Evolutionary conservation across 64 coral and sea anemone species (phyloP), one percentile per base, ranked within the genome.

Genomic region (Cladopsammia gracilis): DNA sequence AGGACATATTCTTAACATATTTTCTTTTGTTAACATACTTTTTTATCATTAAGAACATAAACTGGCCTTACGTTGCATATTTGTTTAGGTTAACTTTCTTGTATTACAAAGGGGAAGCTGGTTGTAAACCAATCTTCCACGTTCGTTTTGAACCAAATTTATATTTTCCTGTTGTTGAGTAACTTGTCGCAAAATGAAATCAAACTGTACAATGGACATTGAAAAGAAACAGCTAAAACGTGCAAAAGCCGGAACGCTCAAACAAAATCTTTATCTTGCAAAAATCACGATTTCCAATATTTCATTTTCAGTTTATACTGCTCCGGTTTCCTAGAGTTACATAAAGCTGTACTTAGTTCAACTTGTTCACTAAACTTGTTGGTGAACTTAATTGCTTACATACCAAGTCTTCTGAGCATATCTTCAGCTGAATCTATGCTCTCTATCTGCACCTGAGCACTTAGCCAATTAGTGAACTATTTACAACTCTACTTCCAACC

Each of bases 1-100:
- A 20, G n/a, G 42, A 42, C 18, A 68, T 84, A 48, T 47, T n/a
- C 61, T 84, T 50, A 68, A 20, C 45, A 66, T 67, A 84, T 67
- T 84, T 84, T 50, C 43, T 62, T 67, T 64, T 48, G 58, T 64
- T 66, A 84, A 47, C 62, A 50, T 84, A 49, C 19, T 84, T 64
- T 68, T 84, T 67, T 48, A 24, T 64, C 58, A 43, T 82, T 64
- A 82, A 82, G 58, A 13, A 9, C 75, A 77, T 77, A 54, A 64
- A 60, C 58, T 82, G 5, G 42, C 45, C 57, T 44, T 47, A 82
- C 6, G 78, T 82, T 82, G 22, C 52, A 60, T 61, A 25, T 80
- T 80, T 80, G 77, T 80, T 80, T 80, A 25, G 25, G 25, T 43
- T 80, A 25, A 25, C 8, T 80, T 79, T 80, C 62, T n/a, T 68